Base-by-base conservation (phyloP, 1,140 invertebrate genomes). In the Papilio machaon region DNA sequence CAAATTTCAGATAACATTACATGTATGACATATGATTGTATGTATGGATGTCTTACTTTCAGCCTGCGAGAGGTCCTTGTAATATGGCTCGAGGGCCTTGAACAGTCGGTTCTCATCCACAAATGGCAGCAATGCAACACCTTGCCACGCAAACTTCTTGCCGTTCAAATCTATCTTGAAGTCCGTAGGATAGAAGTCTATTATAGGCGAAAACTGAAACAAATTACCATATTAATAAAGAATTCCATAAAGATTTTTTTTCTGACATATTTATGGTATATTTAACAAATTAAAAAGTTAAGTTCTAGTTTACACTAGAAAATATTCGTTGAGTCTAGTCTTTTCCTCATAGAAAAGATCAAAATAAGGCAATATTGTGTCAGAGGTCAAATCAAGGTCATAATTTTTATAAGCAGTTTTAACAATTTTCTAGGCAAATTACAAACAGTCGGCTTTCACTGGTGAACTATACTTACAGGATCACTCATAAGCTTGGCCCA, bases 121-220 rank as follows among this genome's bases (percentile, higher is more conserved):
- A 95, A 99, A 99, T 49, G 99, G 99, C 75, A 99, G 94, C 11
- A 99, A 92, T 7, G 99, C 99, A 11, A 99, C 99, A 81, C 99
- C 99, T 95, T 99, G 99, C 99, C 99, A 99, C 76, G 99, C 99
- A 95, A 98, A 99, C 94, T 99, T 99, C 94, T 99, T 99, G 19
- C 99, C 99, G 95, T 99, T 99, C 73, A 99, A 95, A 95, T 99
- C 99, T 82, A 99, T 99, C 95, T 99, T 99, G 92, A 99, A 99
- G 91, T 99, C 98, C 91, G 97, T 97, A 0, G 99, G 99, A 95
- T 99, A 99, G 95, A 99, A 99, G 94, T 99, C 99, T 85, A 99
- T 99, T 70, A 99, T 99, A 0, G 98, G 94, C 0, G 99, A 99
- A 85, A 97, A 97, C 97, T 98, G 86, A 19, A 58, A 58, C 5